These are phyloP conservation scores for Carlito syrichta DNA, from an alignment of 2,113 vertebrate species.

Conservation along the genomic window DNA sequence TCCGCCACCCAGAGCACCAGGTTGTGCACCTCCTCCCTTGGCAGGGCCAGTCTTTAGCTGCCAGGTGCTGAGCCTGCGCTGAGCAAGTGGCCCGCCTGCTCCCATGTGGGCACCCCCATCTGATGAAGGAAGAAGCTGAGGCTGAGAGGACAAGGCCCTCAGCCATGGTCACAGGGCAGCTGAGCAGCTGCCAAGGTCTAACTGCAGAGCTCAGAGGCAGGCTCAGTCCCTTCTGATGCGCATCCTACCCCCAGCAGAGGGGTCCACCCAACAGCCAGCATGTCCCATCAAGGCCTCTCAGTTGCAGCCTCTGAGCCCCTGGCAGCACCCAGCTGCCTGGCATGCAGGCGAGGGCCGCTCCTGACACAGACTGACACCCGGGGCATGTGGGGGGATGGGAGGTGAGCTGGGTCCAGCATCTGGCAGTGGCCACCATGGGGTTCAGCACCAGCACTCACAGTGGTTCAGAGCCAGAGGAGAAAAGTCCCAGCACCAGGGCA, in stretches of 20 bases:
- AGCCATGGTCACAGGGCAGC: not conserved
- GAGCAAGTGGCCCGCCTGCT: not conserved
- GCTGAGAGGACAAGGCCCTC: not conserved
- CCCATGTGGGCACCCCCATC: not conserved
- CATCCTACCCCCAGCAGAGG: not conserved
- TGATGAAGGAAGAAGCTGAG: not conserved
- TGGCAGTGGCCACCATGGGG: not conserved
- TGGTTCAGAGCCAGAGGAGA: constrained; percentile 15
- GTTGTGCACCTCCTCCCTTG: not conserved
- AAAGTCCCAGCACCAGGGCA: not conserved
- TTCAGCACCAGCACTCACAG: not conserved
- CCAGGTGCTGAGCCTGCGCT: not conserved
- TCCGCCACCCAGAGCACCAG: not conserved
- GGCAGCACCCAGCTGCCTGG: constrained; percentile 49
- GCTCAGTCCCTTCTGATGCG: not conserved
- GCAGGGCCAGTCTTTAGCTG: not conserved
- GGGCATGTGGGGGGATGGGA: not conserved
- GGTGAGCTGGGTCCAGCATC: constrained; percentile 31
- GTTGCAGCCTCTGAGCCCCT: constrained; percentile 40
- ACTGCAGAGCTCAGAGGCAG: not conserved
- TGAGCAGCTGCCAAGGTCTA: not conserved
- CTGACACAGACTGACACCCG: constrained; percentile 59
- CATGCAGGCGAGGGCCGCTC: constrained; percentile 48
- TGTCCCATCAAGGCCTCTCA: constrained; percentile 63
- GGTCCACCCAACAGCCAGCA: not conserved